Evolutionary conservation across 1,140 invertebrate genomes (phyloP), one percentile per base, ranked within the genome.

Genomic region (Campoletis sonorensis): DNA sequence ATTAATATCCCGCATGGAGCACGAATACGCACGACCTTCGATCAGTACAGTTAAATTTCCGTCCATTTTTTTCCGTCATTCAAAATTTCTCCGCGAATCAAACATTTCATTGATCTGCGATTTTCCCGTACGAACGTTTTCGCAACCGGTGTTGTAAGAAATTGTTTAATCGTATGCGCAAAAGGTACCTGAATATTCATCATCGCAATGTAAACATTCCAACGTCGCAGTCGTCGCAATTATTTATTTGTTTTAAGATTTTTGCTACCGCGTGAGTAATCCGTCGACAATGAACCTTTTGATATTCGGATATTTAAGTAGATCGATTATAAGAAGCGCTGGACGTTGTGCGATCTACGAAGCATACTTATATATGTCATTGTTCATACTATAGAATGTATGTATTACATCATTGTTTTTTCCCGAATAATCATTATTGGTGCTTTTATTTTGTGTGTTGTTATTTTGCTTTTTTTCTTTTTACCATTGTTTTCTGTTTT

Each of bases 351-450:
- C 54, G 18, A 21, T 7, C 4, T 54, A 15, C n/a, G 51, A 54
- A 54, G 51, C 3, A 54, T 54, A 54, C 16, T 15, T 54, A 18
- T 54, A 64, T n/a, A 11, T 67, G 30, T 27, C 4, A 27, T 23
- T 23, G 23, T 33, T 7, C 30, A 33, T 33, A 8, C 23, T 64
- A 13, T 54, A 16, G 58, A 64, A 64, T 67, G 61, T 67, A 67
- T 67, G 61, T 67, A 67, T 67, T 67, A 18, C 4, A 27, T 67
- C n/a, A 67, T 23, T 11, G n/a, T 67, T 67, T 67, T 27, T 64
- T n/a, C 11, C 30, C 61, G 61, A 67, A 67, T 67, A 67, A 67
- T 67, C 23, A 67, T 58, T 58, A n/a, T 58, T 67, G 23, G 61
- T 27, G 61, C 61, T 67, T 67, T 27, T 67, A 7, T 33, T 10